Conservation (phyloP, 2,888 invertebrate species). For the Drosophila quinaria region DNA sequence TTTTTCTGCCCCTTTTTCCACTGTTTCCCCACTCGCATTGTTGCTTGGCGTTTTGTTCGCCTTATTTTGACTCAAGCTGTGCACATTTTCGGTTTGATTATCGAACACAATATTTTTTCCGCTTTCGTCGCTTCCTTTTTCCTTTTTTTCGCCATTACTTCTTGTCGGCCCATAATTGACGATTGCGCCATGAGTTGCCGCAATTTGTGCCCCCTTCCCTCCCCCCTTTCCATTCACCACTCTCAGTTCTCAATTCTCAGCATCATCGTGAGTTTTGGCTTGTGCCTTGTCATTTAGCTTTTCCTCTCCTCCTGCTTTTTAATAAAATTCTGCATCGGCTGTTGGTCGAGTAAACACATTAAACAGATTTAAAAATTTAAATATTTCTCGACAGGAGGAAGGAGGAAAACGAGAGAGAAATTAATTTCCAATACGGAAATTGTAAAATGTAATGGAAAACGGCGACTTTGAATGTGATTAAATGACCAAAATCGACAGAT, state of each 20-base stretch:
- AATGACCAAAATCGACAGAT: constrained; percentile 25
- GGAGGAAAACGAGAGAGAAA: constrained; percentile 38
- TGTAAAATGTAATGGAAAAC: constrained; percentile 55
- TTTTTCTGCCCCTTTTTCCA: constrained; percentile 62
- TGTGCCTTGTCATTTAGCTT: constrained; percentile 38
- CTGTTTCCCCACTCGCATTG: constrained; percentile 17
- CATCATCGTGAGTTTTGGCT: constrained; percentile 33
- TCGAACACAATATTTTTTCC: constrained; percentile 81
- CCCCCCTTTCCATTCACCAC: not conserved
- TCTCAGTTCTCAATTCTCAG: constrained; percentile 2
- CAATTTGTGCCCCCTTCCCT: constrained; percentile 53
- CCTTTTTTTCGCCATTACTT: constrained; percentile 52
- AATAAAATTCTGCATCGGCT: constrained; percentile 55
- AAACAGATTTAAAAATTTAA: constrained; percentile 67
- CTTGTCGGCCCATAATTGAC: constrained; percentile 80
- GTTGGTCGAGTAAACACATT: constrained; percentile 63
- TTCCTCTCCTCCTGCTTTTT: constrained; percentile 35
- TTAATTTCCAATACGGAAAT: constrained; percentile 73
- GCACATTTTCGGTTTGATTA: constrained; percentile 82
- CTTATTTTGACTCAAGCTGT: constrained; percentile 79
- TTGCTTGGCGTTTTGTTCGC: constrained; percentile 42
- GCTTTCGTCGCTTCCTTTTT: constrained; percentile 59
- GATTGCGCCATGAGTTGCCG: constrained; percentile 78
- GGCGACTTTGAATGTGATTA: constrained; percentile 53
- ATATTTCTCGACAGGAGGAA: constrained; percentile 32